Conservation (phyloP, 2,888 invertebrate genomes). For the Dryocosmus kuriphilus region DNA sequence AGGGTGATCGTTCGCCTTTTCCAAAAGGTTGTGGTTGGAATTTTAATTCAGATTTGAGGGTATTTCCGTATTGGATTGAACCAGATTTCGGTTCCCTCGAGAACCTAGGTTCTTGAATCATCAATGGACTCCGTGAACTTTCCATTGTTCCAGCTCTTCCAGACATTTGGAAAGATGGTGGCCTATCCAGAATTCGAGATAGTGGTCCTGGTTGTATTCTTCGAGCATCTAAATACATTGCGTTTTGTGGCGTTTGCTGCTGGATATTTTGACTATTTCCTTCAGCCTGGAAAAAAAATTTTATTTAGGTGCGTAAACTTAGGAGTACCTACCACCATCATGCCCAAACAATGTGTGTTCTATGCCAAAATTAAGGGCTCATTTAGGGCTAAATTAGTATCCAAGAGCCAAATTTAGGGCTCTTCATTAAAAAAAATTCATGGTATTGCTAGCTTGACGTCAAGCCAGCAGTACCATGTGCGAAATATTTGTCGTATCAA, state of each 20-base stretch:
- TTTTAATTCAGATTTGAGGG: neutral
- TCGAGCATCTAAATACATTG: neutral
- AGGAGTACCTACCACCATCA: too few species aligned
- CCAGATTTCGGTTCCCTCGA: neutral
- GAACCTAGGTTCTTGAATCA: neutral
- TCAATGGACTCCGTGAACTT: neutral
- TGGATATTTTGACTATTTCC: neutral
- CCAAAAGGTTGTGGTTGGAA: neutral
- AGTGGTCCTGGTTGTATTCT: neutral
- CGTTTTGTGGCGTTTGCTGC: neutral
- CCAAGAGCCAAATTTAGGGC: too few species aligned
- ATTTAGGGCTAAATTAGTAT: too few species aligned
- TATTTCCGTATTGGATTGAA: neutral
- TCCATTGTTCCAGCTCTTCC: neutral
- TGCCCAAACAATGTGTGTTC: too few species aligned
- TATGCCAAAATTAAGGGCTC: too few species aligned
- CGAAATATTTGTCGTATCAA: too few species aligned
- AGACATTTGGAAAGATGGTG: neutral
- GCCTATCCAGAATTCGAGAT: slow-evolving; percentile 4
- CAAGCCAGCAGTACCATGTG: too few species aligned
- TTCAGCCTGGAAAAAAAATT: neutral
- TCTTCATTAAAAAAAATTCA: too few species aligned
- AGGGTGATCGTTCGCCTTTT: neutral
- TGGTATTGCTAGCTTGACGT: too few species aligned
- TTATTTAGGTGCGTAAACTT: too few species aligned